phyloP scores from a whole-genome alignment of 1,140 invertebrate species.

The Andricus grossulariae region DNA sequence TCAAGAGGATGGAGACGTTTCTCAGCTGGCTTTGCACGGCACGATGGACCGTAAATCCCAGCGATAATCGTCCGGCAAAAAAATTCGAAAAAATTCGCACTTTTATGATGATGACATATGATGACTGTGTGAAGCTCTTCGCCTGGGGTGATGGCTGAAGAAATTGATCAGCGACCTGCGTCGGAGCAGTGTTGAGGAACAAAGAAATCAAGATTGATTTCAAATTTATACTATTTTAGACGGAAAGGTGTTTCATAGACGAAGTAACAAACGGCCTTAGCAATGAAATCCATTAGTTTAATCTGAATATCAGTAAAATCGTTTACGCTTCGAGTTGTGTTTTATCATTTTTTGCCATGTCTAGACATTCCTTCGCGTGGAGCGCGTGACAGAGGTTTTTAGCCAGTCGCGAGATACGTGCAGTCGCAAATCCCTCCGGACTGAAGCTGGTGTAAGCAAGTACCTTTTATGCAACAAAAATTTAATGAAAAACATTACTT shows the following conservation, averaged over 20 bases:
- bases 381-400: slow-evolving; percentile 16
- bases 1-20: slow-evolving; percentile 18
- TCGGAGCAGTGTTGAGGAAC: no score
- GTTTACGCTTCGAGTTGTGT: not conserved
- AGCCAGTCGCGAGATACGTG: not conserved
- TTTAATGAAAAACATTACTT: slow-evolving; percentile 25
- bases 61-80: not conserved
- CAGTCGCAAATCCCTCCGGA: slow-evolving; percentile 19
- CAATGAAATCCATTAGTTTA: not conserved
- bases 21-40: not conserved
- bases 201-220: no score
- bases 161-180: no score
- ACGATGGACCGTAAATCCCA: not conserved
- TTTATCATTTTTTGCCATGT: slow-evolving; percentile 12
- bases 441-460: slow-evolving; percentile 13
- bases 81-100: not conserved
- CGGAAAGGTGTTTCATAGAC: no score
- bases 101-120: no score
- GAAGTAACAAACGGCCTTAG: no score
- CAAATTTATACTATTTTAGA: no score
- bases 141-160: no score
- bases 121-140: no score
- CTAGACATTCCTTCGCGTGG: slow-evolving; percentile 26
- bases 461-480: slow-evolving; percentile 24
- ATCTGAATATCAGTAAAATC: slow-evolving; percentile 12